Base-by-base conservation (phyloP, 2,113 vertebrate genomes). In the Paradisaea rubra region DNA sequence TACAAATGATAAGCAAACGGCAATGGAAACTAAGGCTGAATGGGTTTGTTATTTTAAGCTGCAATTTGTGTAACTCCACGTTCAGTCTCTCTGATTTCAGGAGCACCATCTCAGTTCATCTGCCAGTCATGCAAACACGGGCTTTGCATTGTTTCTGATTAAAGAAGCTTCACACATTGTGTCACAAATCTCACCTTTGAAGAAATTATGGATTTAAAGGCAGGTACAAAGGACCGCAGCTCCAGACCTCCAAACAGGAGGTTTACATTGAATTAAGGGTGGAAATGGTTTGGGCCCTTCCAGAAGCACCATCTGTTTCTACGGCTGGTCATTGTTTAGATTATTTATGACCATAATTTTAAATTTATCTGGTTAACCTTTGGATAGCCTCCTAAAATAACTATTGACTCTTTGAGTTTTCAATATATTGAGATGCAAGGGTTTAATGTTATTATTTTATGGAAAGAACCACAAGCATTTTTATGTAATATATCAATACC, bases 261-360 rank as follows among this genome's bases (percentile, higher is more conserved):
- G 92, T 97, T 98, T 97, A 93, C 88, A 86, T 96, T 96, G 95
- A 96, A 91, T 80, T 89, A 94, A 95, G 49, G 91, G 90, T 96
- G 97, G 97, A 97, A 97, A 97, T 69, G 86, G 71, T 97, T 96
- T 95, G 92, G 77, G 87, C 79, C 77, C 76, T 97, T 98, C 95
- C 94, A 98, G 96, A 96, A 98, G 96, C 94, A 93, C 96, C 98
- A 98, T 98, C 97, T 98, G 98, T 97, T 98, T 97, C 96, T 93
- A 88, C 2, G 95, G 82, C 95, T 97, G 89, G 86, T 95, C 95
- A 97, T 94, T 95, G 91, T 96, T 97, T 97, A 91, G 93, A 96
- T 96, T 98, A 98, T 98, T 98, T 98, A 98, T 94, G 96, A 96
- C 86, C 78, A 91, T 91, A 94, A 96, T 97, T 96, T 97, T 83